Conservation (phyloP, 2,888 invertebrate genomes). For the Hirtodrosophila confusa region DNA sequence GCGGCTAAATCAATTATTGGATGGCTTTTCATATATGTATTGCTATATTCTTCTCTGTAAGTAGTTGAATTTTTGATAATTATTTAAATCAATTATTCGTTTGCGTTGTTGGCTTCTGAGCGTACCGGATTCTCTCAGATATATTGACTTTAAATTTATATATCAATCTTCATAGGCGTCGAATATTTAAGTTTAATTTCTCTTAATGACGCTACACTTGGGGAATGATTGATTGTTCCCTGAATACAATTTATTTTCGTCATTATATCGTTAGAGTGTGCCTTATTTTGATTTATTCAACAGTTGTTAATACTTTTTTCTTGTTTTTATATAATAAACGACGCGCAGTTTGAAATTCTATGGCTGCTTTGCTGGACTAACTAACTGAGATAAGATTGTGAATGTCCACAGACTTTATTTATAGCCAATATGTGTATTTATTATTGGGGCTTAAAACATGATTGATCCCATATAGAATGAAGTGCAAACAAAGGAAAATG, state of each 20-base stretch:
- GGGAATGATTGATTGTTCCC: conserved; percentile 58
- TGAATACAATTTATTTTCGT: conserved; percentile 18
- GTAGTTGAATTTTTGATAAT: conserved; percentile 1
- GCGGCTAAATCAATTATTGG: conserved; percentile 14
- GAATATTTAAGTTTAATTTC: conserved; percentile 25
- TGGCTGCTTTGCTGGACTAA: not conserved
- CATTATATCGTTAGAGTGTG: conserved; percentile 22
- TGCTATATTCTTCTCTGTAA: not conserved
- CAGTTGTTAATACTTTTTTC: conserved; percentile 19
- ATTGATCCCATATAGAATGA: conserved; percentile 25
- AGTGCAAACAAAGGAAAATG: conserved; percentile 28
- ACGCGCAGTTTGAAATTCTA: no score
- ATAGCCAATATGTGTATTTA: conserved; percentile 32
- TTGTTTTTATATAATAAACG: conserved; percentile 1
- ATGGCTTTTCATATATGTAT: not conserved
- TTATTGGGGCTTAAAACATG: conserved; percentile 23
- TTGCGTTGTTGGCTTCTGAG: conserved; percentile 1
- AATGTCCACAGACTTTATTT: conserved; percentile 31
- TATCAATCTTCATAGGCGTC: conserved; percentile 54
- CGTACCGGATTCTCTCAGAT: not conserved
- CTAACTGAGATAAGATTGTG: conserved; percentile 49
- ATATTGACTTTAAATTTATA: not conserved
- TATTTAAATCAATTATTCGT: conserved; percentile 22
- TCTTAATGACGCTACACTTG: conserved; percentile 41
- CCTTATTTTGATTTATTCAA: conserved; percentile 50